A percentile compares a stretch with the other conserved stretches of the same genome.
phyloP scores from a whole-genome alignment of 2,113 vertebrate genomes.

The Andinoacara biseriatus region DNA sequence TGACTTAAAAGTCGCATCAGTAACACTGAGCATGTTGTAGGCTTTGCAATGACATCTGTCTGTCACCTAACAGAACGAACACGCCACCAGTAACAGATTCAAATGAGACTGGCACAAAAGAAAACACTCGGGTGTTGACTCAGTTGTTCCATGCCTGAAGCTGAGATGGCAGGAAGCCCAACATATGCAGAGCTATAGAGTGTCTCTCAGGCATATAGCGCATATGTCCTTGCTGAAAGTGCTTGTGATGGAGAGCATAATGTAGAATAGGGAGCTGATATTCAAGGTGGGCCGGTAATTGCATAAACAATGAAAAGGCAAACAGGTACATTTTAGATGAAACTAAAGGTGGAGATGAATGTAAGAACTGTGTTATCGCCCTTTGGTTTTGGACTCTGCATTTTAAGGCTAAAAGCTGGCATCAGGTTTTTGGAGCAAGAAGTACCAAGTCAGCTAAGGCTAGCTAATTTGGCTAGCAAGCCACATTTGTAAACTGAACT shows the following conservation, averaged over 20 bases:
- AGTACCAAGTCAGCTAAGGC: no score
- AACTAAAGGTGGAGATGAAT: no score
- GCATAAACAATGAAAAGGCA: neutral
- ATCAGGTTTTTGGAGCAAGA: no score
- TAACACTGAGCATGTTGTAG: no score
- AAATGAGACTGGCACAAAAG: slow-evolving; percentile 21
- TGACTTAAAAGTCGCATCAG: neutral
- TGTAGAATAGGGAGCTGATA: neutral
- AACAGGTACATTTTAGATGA: neutral
- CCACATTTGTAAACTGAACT: no score
- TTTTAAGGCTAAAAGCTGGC: no score
- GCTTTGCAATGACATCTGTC: neutral
- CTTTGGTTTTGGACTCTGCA: no score
- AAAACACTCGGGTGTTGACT: slow-evolving; percentile 23
- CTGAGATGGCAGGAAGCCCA: slow-evolving; percentile 31
- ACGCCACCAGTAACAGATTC: slow-evolving; percentile 1
- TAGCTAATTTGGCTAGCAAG: no score
- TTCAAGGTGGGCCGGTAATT: neutral
- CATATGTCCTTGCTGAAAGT: slow-evolving; percentile 10
- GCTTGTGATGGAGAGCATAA: neutral
- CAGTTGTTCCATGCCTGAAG: slow-evolving; percentile 21
- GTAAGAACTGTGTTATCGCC: no score
- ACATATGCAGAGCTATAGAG: slow-evolving; percentile 1
- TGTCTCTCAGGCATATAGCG: neutral
- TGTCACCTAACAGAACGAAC: neutral